These are phyloP conservation scores for Pangasianodon hypophthalmus DNA, from an alignment of 2,113 vertebrate species.

Conservation along the genomic window DNA sequence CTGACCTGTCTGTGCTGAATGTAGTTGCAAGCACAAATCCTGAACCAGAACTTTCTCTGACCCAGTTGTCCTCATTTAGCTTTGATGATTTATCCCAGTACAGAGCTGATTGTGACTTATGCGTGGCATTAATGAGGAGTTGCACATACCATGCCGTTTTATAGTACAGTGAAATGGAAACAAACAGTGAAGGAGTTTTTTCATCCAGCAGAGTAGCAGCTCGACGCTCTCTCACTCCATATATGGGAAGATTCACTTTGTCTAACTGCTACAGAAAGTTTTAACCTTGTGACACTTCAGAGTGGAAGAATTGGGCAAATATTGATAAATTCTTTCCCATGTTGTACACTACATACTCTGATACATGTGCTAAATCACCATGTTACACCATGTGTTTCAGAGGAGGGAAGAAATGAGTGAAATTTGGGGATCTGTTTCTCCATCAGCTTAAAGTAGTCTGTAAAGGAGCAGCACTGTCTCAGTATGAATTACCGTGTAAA, in stretches of 20 bases:
- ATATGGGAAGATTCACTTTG: constrained; percentile 66
- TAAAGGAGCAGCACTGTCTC: background rate
- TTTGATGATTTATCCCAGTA: background rate
- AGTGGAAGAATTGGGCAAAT: constrained; percentile 63
- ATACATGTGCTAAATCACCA: constrained; percentile 31
- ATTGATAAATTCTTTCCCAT: constrained; percentile 60
- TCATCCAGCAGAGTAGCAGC: constrained; percentile 62
- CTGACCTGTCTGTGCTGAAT: background rate
- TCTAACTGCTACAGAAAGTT: constrained; percentile 66
- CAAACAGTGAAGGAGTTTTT: constrained; percentile 66
- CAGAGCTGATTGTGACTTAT: constrained; percentile 43
- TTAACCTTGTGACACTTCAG: constrained; percentile 62
- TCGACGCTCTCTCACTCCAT: constrained; percentile 59
- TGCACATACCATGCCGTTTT: constrained; percentile 71
- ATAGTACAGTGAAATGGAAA: constrained; percentile 70
- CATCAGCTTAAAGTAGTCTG: background rate
- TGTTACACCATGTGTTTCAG: constrained; percentile 20
- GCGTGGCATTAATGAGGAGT: constrained; percentile 51
- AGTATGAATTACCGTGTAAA: background rate
- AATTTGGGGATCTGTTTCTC: background rate
- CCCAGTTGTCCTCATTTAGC: constrained; percentile 23
- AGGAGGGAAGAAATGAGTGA: constrained; percentile 17
- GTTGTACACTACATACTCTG: constrained; percentile 14
- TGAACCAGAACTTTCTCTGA: background rate
- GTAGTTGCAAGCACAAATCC: background rate